phyloP scores from a whole-genome alignment of 2,888 invertebrate genomes.

The Thymelicus lineola region DNA sequence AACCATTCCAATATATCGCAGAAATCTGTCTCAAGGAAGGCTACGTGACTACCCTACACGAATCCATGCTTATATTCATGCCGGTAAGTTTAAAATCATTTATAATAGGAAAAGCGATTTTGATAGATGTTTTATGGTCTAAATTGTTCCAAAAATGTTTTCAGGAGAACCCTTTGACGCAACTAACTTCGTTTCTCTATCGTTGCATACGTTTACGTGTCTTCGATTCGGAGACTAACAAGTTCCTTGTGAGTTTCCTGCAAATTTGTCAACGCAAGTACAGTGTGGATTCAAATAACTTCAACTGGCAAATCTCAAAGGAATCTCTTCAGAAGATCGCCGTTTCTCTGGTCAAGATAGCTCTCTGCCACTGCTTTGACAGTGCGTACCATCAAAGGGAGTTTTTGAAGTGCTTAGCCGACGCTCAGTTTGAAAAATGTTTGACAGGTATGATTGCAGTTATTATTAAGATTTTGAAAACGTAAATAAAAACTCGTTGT shows the following conservation, averaged over 20 bases:
- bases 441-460: slow-evolving; percentile 64
- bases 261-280: slow-evolving; percentile 71
- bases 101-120: no score
- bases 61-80: slow-evolving; percentile 89
- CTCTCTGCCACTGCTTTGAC: slow-evolving; percentile 86
- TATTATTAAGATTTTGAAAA: no score
- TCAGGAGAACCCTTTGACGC: slow-evolving; percentile 87
- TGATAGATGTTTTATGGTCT: no score
- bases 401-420: slow-evolving; percentile 85
- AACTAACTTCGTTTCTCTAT: slow-evolving; percentile 85
- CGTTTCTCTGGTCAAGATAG: slow-evolving; percentile 85
- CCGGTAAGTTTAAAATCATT: slow-evolving; percentile 70
- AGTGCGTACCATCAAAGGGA: slow-evolving; percentile 87
- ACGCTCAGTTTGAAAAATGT: slow-evolving; percentile 84
- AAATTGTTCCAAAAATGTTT: slow-evolving; percentile 46
- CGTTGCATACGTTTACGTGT: slow-evolving; percentile 76
- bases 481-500: no score
- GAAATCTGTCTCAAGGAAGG: slow-evolving; percentile 81
- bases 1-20: slow-evolving; percentile 79
- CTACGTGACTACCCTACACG: slow-evolving; percentile 85
- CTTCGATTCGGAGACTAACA: slow-evolving; percentile 75
- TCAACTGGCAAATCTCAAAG: slow-evolving; percentile 74
- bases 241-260: slow-evolving; percentile 65
- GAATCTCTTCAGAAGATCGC: slow-evolving; percentile 84
- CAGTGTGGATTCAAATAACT: slow-evolving; percentile 62